These are phyloP conservation scores for Ochotona curzoniae DNA, from an alignment of 2,113 vertebrate genomes.

Conservation along the genomic window DNA sequence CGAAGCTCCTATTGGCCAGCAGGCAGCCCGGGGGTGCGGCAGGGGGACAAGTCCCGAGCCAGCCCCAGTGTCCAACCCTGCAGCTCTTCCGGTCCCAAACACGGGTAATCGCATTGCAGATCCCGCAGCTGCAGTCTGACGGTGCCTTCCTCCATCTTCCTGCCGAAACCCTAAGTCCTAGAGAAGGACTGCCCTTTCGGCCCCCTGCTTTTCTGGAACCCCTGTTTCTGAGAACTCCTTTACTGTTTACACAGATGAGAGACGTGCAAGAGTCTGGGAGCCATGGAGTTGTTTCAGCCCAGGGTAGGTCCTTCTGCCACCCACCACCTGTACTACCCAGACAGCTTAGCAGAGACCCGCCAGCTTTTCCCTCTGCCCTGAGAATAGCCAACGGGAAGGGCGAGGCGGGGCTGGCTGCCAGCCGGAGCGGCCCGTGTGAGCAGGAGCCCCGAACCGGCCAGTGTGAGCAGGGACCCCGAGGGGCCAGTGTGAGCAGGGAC, in stretches of 20 bases:
- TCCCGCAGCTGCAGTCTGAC: background rate
- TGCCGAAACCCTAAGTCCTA: no score
- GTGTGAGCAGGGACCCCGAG: no score
- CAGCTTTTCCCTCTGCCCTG: no score
- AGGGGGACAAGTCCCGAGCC: background rate
- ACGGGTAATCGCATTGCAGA: background rate
- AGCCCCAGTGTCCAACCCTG: no score
- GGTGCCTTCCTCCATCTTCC: background rate
- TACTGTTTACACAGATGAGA: slow-evolving; percentile 19
- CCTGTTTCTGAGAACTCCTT: slow-evolving; percentile 17
- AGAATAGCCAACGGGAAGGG: no score
- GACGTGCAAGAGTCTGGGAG: background rate
- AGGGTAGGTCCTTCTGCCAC: background rate
- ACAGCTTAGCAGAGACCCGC: background rate
- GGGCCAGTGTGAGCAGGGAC: no score
- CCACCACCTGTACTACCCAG: background rate
- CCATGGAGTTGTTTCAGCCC: background rate
- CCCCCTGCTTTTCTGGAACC: background rate
- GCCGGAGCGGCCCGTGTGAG: no score
- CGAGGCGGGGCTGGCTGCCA: no score
- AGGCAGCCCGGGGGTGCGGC: no score
- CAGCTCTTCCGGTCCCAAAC: no score
- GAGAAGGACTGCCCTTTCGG: background rate
- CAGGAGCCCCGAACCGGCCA: no score
- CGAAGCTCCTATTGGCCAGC: background rate